These are phyloP conservation scores for Diplosoma virens DNA, from an alignment of 23 tunicate species.

Conservation along the genomic window DNA sequence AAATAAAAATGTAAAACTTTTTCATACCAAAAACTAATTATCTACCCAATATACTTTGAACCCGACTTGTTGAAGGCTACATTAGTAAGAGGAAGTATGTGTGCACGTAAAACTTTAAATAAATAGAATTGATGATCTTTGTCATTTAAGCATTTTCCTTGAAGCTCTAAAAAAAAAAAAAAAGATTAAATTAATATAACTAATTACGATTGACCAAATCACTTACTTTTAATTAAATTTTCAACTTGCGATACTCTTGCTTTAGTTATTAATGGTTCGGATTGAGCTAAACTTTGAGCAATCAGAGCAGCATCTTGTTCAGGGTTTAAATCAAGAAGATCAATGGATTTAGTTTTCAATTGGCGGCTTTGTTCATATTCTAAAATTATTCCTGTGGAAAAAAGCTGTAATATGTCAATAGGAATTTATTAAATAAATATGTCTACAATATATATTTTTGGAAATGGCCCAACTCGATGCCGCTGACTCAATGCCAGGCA, in stretches of 20 bases:
- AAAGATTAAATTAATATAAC: background rate
- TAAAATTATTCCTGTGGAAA: conserved; percentile 61
- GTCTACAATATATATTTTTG: background rate
- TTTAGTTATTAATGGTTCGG: conserved; percentile 78
- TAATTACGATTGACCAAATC: background rate
- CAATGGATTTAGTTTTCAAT: conserved; percentile 75
- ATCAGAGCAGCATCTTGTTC: conserved; percentile 42
- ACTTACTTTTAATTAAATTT: conserved; percentile 60
- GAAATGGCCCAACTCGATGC: background rate
- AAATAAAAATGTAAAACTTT: background rate
- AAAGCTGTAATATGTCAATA: background rate
- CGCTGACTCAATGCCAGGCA: no score
- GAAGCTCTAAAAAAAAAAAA: conserved; percentile 57
- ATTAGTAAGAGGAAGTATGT: conserved; percentile 89
- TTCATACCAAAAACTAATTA: background rate
- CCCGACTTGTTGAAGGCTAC: conserved; percentile 96
- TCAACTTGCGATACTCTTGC: conserved; percentile 78
- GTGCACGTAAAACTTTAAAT: conserved; percentile 92
- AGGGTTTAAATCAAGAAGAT: conserved; percentile 64
- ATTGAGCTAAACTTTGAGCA: conserved; percentile 31
- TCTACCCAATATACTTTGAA: conserved; percentile 45
- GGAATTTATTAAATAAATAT: no score
- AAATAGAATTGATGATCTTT: conserved; percentile 82
- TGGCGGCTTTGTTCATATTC: conserved; percentile 90
- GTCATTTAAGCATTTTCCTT: conserved; percentile 35